A percentile compares a stretch with the other conserved stretches of the same genome.
Conservation (phyloP, 2,888 invertebrate genomes). For the Barypeithes pellucidus region DNA sequence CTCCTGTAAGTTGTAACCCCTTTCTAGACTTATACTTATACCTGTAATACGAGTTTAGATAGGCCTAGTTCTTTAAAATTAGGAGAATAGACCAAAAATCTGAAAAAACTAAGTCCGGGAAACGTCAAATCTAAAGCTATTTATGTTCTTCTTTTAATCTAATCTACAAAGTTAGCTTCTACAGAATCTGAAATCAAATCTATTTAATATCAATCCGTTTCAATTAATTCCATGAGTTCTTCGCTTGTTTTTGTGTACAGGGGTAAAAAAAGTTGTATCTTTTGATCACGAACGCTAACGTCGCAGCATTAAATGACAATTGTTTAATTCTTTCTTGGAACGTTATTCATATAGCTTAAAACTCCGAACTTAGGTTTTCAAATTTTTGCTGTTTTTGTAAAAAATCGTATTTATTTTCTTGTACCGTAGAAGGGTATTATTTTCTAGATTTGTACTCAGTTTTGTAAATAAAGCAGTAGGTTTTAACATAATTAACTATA, state of each 20-base stretch:
- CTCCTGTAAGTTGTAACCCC: conserved; percentile 14
- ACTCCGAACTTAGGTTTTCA: not conserved
- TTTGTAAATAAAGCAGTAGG: conserved; percentile 9
- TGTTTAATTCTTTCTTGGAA: no score
- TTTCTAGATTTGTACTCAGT: not conserved
- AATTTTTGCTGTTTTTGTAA: conserved; percentile 4
- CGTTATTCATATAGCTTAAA: not conserved
- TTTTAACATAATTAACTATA: not conserved
- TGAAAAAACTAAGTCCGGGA: no score
- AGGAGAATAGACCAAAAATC: conserved; percentile 11
- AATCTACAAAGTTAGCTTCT: no score
- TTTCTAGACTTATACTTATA: conserved; percentile 17
- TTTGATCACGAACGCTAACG: no score
- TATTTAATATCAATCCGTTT: no score
- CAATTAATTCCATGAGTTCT: no score
- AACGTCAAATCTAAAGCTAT: no score
- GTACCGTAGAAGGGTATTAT: conserved; percentile 24
- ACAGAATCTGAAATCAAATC: no score
- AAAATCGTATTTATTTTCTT: not conserved
- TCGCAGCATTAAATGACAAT: no score
- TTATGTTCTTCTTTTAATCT: no score
- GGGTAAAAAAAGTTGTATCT: no score
- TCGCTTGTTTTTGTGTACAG: no score
- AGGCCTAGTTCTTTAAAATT: conserved; percentile 1
- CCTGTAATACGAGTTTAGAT: conserved; percentile 15